Evolutionary conservation across 1,140 invertebrate species (phyloP).

Genomic region (Aphidius ervi): DNA sequence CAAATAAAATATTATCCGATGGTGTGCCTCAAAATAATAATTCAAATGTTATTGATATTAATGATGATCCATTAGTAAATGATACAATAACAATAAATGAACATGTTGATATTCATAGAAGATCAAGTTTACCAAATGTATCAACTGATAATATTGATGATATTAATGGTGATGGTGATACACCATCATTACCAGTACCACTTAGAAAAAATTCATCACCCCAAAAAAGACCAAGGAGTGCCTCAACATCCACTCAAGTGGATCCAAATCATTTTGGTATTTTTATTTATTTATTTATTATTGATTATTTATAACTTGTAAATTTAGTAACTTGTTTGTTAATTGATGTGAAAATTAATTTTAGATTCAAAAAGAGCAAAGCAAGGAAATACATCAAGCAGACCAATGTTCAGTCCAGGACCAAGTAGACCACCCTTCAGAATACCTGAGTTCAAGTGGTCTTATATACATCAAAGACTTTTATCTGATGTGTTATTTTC

Average conservation of each 20-base stretch:
- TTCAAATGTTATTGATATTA: slow-evolving; percentile 41
- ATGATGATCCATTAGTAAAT: slow-evolving; percentile 37
- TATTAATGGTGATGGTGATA: slow-evolving; percentile 36
- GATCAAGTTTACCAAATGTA: slow-evolving; percentile 63
- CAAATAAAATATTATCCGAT: slow-evolving; percentile 51
- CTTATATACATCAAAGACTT: slow-evolving; percentile 94
- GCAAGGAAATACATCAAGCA: slow-evolving; percentile 56
- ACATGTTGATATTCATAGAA: slow-evolving; percentile 48
- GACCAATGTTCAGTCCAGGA: slow-evolving; percentile 92
- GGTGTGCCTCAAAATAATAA: slow-evolving; percentile 52
- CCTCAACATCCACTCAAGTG: slow-evolving; percentile 74
- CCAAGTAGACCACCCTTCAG: slow-evolving; percentile 94
- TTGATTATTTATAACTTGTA: neutral
- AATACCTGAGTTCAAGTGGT: slow-evolving; percentile 99
- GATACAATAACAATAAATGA: slow-evolving; percentile 27
- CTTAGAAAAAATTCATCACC: slow-evolving; percentile 50
- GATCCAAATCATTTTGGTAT: slow-evolving; percentile 77
- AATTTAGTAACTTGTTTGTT: no score
- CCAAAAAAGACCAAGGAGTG: slow-evolving; percentile 66
- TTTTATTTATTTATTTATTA: neutral
- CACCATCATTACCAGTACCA: slow-evolving; percentile 43
- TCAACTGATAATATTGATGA: slow-evolving; percentile 52
- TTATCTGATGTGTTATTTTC: slow-evolving; percentile 96
- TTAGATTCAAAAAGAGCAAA: slow-evolving; percentile 56
- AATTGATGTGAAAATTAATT: slow-evolving; percentile 18